phyloP scores from a whole-genome alignment of 2,888 invertebrate species.

The Germaria angustata region DNA sequence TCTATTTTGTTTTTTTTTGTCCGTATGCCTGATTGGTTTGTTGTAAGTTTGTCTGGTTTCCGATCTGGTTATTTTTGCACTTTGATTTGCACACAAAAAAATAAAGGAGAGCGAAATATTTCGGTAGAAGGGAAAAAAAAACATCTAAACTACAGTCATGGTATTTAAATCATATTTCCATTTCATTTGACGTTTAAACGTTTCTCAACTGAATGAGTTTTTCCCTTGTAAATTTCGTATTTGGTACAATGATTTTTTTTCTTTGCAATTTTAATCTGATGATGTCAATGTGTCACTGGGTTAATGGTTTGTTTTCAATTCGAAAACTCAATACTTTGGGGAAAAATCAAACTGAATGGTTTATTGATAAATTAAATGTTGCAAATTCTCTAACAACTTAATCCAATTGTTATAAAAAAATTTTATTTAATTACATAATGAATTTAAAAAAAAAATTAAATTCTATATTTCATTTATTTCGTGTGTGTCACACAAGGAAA shows the following conservation, averaged over 20 bases:
- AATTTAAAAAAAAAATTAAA: too few relatives aligned
- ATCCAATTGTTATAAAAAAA: neutral
- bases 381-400: neutral
- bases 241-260: constrained; percentile 39
- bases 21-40: constrained; percentile 55
- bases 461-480: too few relatives aligned
- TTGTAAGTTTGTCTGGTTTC: constrained; percentile 59
- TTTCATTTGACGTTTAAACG: neutral
- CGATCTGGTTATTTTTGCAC: constrained; percentile 58
- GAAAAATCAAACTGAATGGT: constrained; percentile 41
- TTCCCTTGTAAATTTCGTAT: constrained; percentile 9
- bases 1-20: constrained; percentile 30
- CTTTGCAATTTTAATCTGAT: constrained; percentile 66
- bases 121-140: neutral
- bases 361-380: constrained; percentile 43
- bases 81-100: constrained; percentile 19
- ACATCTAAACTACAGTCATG: constrained; percentile 21
- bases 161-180: constrained; percentile 56
- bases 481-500: too few relatives aligned
- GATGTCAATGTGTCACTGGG: constrained; percentile 69
- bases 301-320: constrained; percentile 63
- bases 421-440: too few relatives aligned
- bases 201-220: constrained; percentile 5
- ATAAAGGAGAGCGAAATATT: neutral
- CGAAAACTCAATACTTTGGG: constrained; percentile 49